Conservation (phyloP, 2,113 vertebrate genomes). For the Hucho hucho region DNA sequence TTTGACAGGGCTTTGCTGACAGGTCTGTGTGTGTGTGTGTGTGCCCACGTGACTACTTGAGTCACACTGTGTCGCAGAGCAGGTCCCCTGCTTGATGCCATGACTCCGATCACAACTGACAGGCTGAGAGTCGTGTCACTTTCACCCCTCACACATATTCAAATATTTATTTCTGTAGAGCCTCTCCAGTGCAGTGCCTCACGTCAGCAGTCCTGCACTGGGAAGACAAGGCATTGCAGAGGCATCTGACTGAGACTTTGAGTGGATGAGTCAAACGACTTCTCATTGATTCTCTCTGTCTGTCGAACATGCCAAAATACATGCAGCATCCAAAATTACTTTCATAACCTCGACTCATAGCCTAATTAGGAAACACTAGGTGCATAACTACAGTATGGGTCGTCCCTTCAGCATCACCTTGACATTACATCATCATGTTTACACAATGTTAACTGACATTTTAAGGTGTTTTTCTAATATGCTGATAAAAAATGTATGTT, state of each 20-base stretch:
- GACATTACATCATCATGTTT: neutral
- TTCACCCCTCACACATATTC: slow-evolving; percentile 62
- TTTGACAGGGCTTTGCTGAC: slow-evolving; percentile 70
- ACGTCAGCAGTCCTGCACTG: slow-evolving; percentile 57
- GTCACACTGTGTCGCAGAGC: slow-evolving; percentile 61
- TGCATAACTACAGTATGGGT: too few relatives aligned
- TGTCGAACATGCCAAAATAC: neutral
- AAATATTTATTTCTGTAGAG: slow-evolving; percentile 56
- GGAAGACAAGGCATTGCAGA: slow-evolving; percentile 58
- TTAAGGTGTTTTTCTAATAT: slow-evolving; percentile 66
- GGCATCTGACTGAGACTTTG: slow-evolving; percentile 44
- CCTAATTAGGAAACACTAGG: too few relatives aligned
- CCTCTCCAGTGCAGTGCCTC: neutral
- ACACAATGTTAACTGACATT: slow-evolving; percentile 62
- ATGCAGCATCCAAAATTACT: slow-evolving; percentile 7
- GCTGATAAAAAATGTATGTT: slow-evolving; percentile 73
- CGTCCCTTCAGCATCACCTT: slow-evolving; percentile 2
- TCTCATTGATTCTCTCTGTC: slow-evolving; percentile 17
- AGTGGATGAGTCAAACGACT: slow-evolving; percentile 61
- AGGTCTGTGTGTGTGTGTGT: slow-evolving; percentile 39
- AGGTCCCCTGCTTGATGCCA: slow-evolving; percentile 57
- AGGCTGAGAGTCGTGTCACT: slow-evolving; percentile 69
- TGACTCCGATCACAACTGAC: slow-evolving; percentile 63
- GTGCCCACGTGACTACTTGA: neutral
- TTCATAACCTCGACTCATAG: too few relatives aligned